Conservation (phyloP, 2,113 vertebrate genomes). For the Castor canadensis region DNA sequence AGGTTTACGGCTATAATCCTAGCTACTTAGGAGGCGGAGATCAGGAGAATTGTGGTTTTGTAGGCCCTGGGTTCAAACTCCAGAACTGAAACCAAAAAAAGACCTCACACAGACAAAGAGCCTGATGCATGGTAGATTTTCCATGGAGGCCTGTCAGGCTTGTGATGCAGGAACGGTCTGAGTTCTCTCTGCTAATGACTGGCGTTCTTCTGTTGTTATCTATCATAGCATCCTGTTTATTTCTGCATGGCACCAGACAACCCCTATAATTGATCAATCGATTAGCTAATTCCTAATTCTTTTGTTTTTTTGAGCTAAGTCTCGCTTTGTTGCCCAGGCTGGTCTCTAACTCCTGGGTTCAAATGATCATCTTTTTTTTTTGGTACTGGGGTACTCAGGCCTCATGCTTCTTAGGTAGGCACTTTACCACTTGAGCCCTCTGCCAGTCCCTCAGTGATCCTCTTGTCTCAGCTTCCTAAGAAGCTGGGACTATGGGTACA, state of each 20-base stretch:
- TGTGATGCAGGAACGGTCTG: background rate
- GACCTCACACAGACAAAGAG: too few relatives aligned
- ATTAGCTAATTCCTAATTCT: too few relatives aligned
- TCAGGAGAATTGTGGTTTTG: too few relatives aligned
- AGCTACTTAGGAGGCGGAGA: too few relatives aligned
- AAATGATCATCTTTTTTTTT: background rate
- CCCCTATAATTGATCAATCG: background rate
- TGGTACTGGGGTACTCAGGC: too few relatives aligned
- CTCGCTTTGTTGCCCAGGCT: background rate
- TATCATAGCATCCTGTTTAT: background rate
- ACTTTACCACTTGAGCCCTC: too few relatives aligned
- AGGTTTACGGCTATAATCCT: too few relatives aligned
- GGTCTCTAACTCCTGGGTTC: background rate
- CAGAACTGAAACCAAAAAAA: too few relatives aligned
- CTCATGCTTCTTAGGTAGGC: too few relatives aligned
- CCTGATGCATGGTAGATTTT: background rate
- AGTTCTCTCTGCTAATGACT: background rate
- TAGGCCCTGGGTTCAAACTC: too few relatives aligned
- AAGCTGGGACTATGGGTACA: background rate
- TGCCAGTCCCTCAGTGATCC: too few relatives aligned
- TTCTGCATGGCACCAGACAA: background rate
- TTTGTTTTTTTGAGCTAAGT: background rate
- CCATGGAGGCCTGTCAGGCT: background rate
- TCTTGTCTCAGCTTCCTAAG: background rate
- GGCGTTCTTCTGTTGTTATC: background rate